Conservation (phyloP, 2,113 vertebrate species). For the Lophochroa leadbeateri region DNA sequence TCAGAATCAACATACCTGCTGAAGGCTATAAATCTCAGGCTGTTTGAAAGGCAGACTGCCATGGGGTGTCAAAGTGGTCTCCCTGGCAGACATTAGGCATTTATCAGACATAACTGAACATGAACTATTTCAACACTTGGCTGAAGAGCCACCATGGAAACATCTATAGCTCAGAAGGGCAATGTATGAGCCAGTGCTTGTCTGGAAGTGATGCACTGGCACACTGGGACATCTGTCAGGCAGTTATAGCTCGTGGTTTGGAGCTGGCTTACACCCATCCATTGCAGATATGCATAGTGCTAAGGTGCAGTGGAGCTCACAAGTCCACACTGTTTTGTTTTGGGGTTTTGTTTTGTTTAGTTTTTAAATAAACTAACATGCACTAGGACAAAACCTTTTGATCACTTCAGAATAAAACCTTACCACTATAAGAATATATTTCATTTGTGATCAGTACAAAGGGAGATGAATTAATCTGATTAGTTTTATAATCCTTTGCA, state of each 20-base stretch:
- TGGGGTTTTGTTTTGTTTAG: background rate
- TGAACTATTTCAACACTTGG: background rate
- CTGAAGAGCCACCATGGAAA: background rate
- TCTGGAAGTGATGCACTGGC: background rate
- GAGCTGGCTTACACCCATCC: background rate
- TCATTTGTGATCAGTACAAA: background rate
- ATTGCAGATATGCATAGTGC: rapidly evolving
- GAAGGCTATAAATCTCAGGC: background rate
- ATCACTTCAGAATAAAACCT: background rate
- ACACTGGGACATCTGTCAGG: background rate
- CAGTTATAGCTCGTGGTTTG: background rate
- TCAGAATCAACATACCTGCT: background rate
- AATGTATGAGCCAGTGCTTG: background rate
- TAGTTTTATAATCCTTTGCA: background rate
- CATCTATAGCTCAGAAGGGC: background rate
- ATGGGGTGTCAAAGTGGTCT: background rate
- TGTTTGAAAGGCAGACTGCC: background rate
- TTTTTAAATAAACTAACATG: background rate
- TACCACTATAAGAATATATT: background rate
- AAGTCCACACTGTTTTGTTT: background rate
- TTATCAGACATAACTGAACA: background rate
- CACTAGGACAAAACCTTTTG: background rate
- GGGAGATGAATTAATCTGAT: background rate
- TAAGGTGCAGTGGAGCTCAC: background rate
- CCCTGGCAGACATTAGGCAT: background rate